Evolutionary conservation across 2,797 vertebrate genomes (phyloP), one percentile per base, ranked within the genome.

Genomic region (Myoxocephalus aenaeus): DNA sequence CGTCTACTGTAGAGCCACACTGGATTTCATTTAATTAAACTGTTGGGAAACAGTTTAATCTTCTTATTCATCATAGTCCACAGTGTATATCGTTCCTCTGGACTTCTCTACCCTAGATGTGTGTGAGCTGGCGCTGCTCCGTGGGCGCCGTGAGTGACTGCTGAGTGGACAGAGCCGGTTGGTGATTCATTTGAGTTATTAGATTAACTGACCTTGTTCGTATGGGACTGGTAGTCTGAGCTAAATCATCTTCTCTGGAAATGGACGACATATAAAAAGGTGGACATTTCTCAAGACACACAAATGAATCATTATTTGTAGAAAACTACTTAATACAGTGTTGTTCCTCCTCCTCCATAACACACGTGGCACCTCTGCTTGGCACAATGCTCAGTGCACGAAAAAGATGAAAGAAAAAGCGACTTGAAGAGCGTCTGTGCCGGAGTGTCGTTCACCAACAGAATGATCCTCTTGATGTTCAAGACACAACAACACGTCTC

Each of bases 1-100:
- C 57, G 73, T 59, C 62, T 2, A 57, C 48, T n/a, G 65, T 25
- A 50, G 14, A 68, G 59, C n/a, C 53, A 27, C 29, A 44, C 34
- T 18, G 51, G 59, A 69, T 75, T 81, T 89, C 77, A 92, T 87
- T 80, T 89, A 73, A 90, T 86, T 83, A 81, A 92, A 89, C 64
- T 65, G 73, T 65, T 73, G 67, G 79, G 74, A 86, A 81, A n/a
- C n/a, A n/a, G n/a, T n/a, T n/a, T n/a, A 32, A 53, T 61, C 6
- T 56, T 48, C 1, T 76, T 48, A 22, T n/a, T 40, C 22, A 62
- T 80, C 20, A 51, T 58, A 34, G 32, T 77, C 68, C 29, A 63
- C 46, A 58, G 25, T 46, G 69, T 62, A 51, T 81, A 54, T 32
- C 50, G 27, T 12, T 8, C 54, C 1, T 48, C 36, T 34, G 22